Evolutionary conservation across 1,140 invertebrate species (phyloP).

Genomic region (Mercenaria mercenaria): DNA sequence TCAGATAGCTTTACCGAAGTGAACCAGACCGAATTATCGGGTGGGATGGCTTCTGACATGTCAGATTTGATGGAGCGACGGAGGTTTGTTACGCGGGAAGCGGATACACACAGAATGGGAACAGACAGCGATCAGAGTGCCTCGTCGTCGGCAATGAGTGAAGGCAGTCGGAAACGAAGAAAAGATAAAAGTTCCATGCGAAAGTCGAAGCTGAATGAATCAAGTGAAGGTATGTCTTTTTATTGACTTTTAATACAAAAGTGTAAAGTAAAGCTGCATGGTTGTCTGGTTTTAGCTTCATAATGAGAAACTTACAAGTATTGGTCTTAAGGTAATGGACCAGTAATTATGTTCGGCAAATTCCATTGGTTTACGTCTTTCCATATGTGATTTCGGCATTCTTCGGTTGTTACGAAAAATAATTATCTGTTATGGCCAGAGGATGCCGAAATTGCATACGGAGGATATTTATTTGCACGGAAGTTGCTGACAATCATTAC

Average conservation of each 20-base stretch:
- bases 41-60: slow-evolving; percentile 45
- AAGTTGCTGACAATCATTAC: no score
- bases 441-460: no score
- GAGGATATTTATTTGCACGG: no score
- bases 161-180: slow-evolving; percentile 54
- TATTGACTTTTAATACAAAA: neutral
- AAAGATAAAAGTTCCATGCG: slow-evolving; percentile 67
- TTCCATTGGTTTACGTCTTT: no score
- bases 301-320: no score
- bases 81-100: slow-evolving; percentile 35
- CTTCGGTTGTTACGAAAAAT: no score
- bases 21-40: slow-evolving; percentile 4
- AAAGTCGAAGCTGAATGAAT: slow-evolving; percentile 64
- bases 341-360: no score
- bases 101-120: slow-evolving; percentile 24
- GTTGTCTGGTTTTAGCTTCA: no score
- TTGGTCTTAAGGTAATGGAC: no score
- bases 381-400: no score
- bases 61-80: slow-evolving; percentile 39
- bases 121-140: slow-evolving; percentile 59
- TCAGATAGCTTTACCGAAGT: slow-evolving; percentile 19
- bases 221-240: slow-evolving; percentile 51
- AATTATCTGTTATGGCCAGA: no score
- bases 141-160: slow-evolving; percentile 56
- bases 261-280: no score